phyloP scores from a whole-genome alignment of 2,113 vertebrate genomes.

The Oncorhynchus kisutch region DNA sequence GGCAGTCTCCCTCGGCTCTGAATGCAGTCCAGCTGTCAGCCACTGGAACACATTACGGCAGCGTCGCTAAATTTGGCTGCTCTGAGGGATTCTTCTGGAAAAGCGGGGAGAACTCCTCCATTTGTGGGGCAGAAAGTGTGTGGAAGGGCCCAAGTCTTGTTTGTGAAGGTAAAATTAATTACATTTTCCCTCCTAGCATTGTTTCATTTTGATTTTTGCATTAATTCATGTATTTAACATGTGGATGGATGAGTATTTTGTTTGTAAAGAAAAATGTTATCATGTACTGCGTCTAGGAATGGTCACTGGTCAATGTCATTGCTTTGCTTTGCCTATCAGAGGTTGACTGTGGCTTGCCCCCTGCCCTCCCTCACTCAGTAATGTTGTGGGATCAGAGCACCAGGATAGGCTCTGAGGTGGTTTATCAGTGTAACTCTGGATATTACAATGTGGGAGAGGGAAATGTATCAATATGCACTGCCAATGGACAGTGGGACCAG shows the following conservation, averaged over 20 bases:
- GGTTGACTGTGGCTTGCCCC: slow-evolving; percentile 73
- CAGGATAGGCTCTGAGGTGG: slow-evolving; percentile 58
- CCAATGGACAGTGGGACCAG: slow-evolving; percentile 68
- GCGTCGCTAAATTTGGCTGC: slow-evolving; percentile 61
- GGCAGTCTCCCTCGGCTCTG: slow-evolving; percentile 42
- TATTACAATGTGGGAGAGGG: slow-evolving; percentile 67
- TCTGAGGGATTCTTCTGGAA: slow-evolving; percentile 63
- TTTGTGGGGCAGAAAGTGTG: slow-evolving; percentile 65
- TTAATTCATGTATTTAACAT: background rate
- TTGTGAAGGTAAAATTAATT: slow-evolving; percentile 72
- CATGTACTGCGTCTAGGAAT: no score
- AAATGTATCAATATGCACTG: slow-evolving; percentile 72
- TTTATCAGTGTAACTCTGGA: slow-evolving; percentile 75
- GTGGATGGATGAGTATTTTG: no score
- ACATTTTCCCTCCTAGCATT: no score
- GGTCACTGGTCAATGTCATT: slow-evolving; percentile 5
- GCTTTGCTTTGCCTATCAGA: slow-evolving; percentile 35
- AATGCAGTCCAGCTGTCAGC: slow-evolving; percentile 31
- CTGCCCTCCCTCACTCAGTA: slow-evolving; percentile 61
- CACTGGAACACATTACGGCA: slow-evolving; percentile 60
- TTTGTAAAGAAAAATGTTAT: no score
- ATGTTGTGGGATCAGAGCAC: slow-evolving; percentile 71
- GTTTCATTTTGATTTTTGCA: no score
- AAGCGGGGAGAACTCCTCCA: slow-evolving; percentile 56
- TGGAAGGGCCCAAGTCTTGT: slow-evolving; percentile 62